Evolutionary conservation across 2,888 invertebrate genomes (phyloP).

Genomic region (Serrognathus titanus): DNA sequence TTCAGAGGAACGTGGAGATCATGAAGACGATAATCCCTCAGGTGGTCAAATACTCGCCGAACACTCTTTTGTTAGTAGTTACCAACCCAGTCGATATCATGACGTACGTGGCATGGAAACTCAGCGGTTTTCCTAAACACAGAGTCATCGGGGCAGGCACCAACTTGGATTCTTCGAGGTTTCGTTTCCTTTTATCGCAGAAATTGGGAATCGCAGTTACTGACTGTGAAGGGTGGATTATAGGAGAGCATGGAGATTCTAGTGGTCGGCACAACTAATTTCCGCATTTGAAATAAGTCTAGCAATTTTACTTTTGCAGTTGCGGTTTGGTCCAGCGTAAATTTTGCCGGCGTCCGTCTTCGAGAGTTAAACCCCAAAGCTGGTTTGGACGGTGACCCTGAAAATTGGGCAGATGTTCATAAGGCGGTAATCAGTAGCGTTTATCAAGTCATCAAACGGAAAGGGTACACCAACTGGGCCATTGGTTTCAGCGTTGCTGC

Average conservation of each 20-base stretch:
- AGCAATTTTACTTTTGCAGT: conserved; percentile 52
- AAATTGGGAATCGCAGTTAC: not conserved
- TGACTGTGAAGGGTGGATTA: not conserved
- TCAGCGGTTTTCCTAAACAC: not conserved
- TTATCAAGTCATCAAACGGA: conserved; percentile 81
- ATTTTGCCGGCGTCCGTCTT: conserved; percentile 83
- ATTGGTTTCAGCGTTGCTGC: conserved; percentile 77
- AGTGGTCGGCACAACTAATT: not conserved
- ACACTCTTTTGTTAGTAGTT: not conserved
- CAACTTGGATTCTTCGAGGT: not conserved
- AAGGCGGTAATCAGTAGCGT: conserved; percentile 81
- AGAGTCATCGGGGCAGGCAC: not conserved
- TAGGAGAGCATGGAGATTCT: not conserved
- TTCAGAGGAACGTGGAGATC: not conserved
- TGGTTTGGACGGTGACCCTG: conserved; percentile 69
- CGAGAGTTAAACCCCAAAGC: conserved; percentile 72
- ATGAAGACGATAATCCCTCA: not conserved
- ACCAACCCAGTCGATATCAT: not conserved
- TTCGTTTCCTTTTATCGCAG: not conserved
- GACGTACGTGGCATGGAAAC: not conserved
- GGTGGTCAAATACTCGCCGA: not conserved
- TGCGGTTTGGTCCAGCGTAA: conserved; percentile 91
- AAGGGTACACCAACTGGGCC: conserved; percentile 91
- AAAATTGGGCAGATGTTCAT: conserved; percentile 78
- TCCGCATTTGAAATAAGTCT: too few relatives aligned